These are phyloP conservation scores for Chymomyza procnemis DNA, from an alignment of 2,888 invertebrate species.

Conservation along the genomic window DNA sequence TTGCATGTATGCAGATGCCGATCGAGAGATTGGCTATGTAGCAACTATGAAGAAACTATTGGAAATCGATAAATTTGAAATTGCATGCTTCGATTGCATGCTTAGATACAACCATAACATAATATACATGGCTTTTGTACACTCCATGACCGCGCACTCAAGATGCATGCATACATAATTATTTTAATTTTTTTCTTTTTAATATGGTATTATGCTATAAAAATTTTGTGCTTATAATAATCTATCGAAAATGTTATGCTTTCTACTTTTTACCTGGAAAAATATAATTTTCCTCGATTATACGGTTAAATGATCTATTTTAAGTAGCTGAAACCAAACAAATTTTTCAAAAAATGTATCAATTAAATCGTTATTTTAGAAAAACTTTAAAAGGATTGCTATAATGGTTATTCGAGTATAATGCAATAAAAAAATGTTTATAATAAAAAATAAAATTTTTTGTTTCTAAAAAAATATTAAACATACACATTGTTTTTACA, in stretches of 20 bases:
- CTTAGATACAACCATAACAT: neutral
- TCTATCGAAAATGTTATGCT: neutral
- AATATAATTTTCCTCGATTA: neutral
- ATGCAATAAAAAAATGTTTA: too few relatives aligned
- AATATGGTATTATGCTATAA: neutral
- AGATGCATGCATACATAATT: neutral
- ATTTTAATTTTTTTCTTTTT: neutral
- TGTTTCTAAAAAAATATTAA: too few relatives aligned
- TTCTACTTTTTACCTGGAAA: neutral
- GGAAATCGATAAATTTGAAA: constrained; percentile 68
- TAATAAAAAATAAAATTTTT: too few relatives aligned
- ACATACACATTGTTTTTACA: too few relatives aligned
- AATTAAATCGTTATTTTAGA: too few relatives aligned
- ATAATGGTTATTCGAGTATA: too few relatives aligned
- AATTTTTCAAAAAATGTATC: too few relatives aligned
- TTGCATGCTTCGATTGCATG: constrained; percentile 56
- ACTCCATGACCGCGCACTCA: neutral
- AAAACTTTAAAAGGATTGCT: too few relatives aligned
- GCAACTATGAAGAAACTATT: constrained; percentile 35
- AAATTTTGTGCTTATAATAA: neutral
- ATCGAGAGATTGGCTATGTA: neutral
- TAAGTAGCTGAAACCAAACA: too few relatives aligned
- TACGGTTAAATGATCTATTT: too few relatives aligned
- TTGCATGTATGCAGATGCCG: constrained; percentile 29
- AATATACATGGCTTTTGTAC: neutral